Evolutionary conservation across 1,140 invertebrate species (phyloP), one percentile per base, ranked within the genome.

Genomic region (Pseudomyrmex cubaensis): DNA sequence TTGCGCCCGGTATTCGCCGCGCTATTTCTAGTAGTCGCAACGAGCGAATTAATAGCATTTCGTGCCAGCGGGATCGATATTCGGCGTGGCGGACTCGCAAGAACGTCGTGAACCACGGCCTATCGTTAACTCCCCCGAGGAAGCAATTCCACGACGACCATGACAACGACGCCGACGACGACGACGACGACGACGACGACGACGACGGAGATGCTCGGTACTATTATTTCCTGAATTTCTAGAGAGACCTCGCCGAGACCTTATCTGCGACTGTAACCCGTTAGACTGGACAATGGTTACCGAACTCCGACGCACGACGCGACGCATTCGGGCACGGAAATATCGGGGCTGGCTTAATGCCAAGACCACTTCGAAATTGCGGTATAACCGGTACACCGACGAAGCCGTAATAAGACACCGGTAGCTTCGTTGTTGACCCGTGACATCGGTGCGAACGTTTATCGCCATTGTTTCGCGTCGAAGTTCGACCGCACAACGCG

Each of bases 211-310:
- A 80, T 59, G 46, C 20, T 74, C 17, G 70, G 72, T 66, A 70
- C 86, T 87, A 90, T 93, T 93, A 92, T 93, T 92, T 93, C 91
- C 91, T 73, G 87, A 93, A 93, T 93, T 91, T 90, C 90, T 90
- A 85, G 91, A 85, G 91, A 90, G 87, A 89, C 83, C 89, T 80
- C 78, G 50, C 8, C 83, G 62, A 35, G 35, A 82, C 82, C 75
- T 78, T 80, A 73, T 69, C 87, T 73, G 61, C 80, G 78, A 64
- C 74, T 85, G 82, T 85, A 73, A 84, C 80, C 88, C 87, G 88
- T 90, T 90, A 86, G 83, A 87, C 83, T 84, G 91, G 90, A 92
- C 91, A 93, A 92, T 92, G 87, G 89, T 91, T 82, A 82, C 85
- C 87, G 83, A 87, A 87, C 87, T 74, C 78, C 76, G 66, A 86